A percentile compares a stretch with the other conserved stretches of the same genome.
phyloP scores from a whole-genome alignment of 1,140 invertebrate species.

The Macrosteles quadrilineatus region DNA sequence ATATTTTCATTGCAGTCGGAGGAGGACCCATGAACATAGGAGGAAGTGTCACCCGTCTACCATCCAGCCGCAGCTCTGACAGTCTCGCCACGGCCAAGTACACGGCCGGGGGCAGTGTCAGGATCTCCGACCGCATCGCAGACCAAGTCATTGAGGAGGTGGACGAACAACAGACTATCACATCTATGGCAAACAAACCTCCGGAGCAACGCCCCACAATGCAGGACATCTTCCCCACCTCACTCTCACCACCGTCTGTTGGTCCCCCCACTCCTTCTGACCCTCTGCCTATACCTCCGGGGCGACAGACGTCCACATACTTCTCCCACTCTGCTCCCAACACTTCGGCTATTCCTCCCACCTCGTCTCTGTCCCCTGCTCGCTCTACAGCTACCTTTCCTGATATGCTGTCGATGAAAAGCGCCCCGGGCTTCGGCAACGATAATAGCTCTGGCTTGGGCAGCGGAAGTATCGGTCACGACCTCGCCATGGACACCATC shows the following conservation, averaged over 20 bases:
- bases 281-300: conserved; percentile 12
- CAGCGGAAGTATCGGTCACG: conserved; percentile 32
- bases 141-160: conserved; percentile 80
- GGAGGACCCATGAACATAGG: not conserved
- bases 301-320: conserved; percentile 22
- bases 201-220: conserved; percentile 55
- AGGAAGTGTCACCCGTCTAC: not conserved
- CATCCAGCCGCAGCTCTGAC: conserved; percentile 34
- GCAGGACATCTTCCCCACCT: conserved; percentile 50
- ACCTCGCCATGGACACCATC: conserved; percentile 23
- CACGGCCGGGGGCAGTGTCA: conserved; percentile 49
- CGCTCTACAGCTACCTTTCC: conserved; percentile 33
- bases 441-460: conserved; percentile 36
- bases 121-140: conserved; percentile 59
- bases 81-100: conserved; percentile 31
- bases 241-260: not conserved
- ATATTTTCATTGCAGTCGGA: not conserved
- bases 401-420: conserved; percentile 34
- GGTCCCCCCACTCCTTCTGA: conserved; percentile 27
- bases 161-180: conserved; percentile 77
- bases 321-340: conserved; percentile 26
- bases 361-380: conserved; percentile 34
- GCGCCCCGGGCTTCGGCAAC: conserved; percentile 32
- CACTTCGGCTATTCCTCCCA: conserved; percentile 32
- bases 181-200: conserved; percentile 57